Evolutionary conservation across 2,113 vertebrate species (phyloP).

Genomic region (Podocnemis expansa): DNA sequence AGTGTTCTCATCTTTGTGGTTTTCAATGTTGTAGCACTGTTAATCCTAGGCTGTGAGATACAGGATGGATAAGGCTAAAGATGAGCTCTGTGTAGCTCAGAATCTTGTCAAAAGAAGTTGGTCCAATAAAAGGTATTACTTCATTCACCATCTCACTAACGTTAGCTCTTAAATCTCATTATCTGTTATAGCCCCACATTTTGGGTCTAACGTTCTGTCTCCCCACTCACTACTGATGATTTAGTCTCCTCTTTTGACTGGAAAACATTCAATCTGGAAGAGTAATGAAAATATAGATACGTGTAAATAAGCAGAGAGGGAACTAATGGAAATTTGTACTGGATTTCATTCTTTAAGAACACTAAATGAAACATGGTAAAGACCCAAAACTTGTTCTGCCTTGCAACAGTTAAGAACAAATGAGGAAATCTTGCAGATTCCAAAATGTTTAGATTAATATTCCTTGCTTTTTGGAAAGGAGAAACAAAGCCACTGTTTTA

Average conservation of each 20-base stretch:
- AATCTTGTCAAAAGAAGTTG: background rate
- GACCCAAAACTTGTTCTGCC: background rate
- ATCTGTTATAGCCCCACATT: background rate
- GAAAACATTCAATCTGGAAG: background rate
- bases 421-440: background rate
- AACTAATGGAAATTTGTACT: background rate
- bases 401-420: background rate
- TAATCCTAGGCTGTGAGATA: background rate
- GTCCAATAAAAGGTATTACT: background rate
- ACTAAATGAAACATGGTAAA: background rate
- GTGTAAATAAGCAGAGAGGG: background rate
- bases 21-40: background rate
- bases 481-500: background rate
- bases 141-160: background rate
- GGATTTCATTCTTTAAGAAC: background rate
- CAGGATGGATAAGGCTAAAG: background rate
- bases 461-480: background rate
- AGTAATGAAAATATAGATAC: background rate
- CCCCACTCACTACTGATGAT: background rate
- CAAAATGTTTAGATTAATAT: background rate
- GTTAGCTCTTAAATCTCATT: background rate
- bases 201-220: background rate
- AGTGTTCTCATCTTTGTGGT: background rate
- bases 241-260: background rate
- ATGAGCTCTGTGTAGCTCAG: background rate